These are phyloP conservation scores for Laupala kohalensis DNA, from an alignment of 1,140 invertebrate species.

Conservation along the genomic window DNA sequence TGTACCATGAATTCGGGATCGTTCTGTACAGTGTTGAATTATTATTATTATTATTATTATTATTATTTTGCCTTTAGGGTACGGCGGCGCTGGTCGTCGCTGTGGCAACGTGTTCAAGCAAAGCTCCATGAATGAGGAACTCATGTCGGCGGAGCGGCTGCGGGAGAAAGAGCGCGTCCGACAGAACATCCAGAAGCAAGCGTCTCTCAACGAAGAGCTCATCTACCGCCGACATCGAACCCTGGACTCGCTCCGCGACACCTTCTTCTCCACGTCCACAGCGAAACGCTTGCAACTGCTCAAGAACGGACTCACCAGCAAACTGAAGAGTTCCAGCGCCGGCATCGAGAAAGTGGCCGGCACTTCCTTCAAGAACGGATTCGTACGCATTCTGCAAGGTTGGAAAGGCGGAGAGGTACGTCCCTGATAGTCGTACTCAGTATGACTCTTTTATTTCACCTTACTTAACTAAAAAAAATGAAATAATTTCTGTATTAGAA, in stretches of 20 bases:
- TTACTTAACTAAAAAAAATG: too few species aligned
- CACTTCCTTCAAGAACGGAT: conserved; percentile 42
- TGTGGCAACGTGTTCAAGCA: conserved; percentile 62
- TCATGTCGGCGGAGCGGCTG: conserved; percentile 69
- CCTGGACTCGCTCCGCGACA: conserved; percentile 58
- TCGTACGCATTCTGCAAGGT: conserved; percentile 60
- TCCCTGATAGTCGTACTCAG: too few species aligned
- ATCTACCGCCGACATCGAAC: conserved; percentile 53
- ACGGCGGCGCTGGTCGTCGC: conserved; percentile 28
- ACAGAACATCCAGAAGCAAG: conserved; percentile 76
- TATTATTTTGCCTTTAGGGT: too few species aligned
- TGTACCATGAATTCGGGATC: too few species aligned
- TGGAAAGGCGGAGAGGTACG: conserved; percentile 45
- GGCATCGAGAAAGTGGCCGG: conserved; percentile 67
- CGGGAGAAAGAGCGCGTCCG: conserved; percentile 70
- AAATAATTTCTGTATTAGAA: too few species aligned
- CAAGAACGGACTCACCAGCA: conserved; percentile 69
- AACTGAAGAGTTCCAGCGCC: conserved; percentile 64
- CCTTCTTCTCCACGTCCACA: conserved; percentile 53
- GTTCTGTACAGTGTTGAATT: too few species aligned
- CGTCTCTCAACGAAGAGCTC: conserved; percentile 74
- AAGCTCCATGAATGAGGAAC: conserved; percentile 75
- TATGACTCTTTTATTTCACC: too few species aligned
- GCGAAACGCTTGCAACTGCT: conserved; percentile 68
- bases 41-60: too few species aligned